phyloP scores from a whole-genome alignment of 92 coral and sea anemone species.

The Montipora capitata region DNA sequence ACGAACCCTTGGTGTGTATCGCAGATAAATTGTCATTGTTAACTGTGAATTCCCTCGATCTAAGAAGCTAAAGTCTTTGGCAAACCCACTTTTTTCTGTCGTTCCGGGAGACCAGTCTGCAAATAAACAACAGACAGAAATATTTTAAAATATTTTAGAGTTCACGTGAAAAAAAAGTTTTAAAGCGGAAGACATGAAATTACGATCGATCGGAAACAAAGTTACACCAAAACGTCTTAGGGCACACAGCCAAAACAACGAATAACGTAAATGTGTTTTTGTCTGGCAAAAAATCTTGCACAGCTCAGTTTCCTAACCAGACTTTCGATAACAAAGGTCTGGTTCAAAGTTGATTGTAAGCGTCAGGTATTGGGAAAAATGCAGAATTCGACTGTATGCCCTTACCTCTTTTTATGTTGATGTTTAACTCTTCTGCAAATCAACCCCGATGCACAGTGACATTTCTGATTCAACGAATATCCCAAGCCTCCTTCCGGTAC shows the following conservation, averaged over 20 bases:
- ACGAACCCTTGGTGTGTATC: conserved; percentile 3
- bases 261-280: background rate
- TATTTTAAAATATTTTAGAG: background rate
- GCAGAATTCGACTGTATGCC: background rate
- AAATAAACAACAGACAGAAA: conserved; percentile 42
- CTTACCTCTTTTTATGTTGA: conserved; percentile 82
- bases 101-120: conserved; percentile 33
- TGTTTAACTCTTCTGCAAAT: conserved; percentile 82
- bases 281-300: conserved; percentile 27
- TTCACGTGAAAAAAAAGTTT: background rate
- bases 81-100: conserved; percentile 49
- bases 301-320: conserved; percentile 4
- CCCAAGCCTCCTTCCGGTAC: conserved; percentile 96
- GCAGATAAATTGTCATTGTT: background rate
- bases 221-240: background rate
- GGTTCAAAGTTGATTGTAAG: background rate
- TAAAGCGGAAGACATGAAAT: background rate
- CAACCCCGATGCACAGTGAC: conserved; percentile 94
- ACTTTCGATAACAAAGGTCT: conserved; percentile 6
- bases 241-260: conserved; percentile 15
- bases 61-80: conserved; percentile 55
- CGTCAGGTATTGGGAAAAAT: background rate
- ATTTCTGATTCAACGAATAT: conserved; percentile 88
- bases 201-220: conserved; percentile 4
- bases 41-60: background rate